Evolutionary conservation across 1,140 invertebrate species (phyloP).

Genomic region (Drosophila kurseongensis): DNA sequence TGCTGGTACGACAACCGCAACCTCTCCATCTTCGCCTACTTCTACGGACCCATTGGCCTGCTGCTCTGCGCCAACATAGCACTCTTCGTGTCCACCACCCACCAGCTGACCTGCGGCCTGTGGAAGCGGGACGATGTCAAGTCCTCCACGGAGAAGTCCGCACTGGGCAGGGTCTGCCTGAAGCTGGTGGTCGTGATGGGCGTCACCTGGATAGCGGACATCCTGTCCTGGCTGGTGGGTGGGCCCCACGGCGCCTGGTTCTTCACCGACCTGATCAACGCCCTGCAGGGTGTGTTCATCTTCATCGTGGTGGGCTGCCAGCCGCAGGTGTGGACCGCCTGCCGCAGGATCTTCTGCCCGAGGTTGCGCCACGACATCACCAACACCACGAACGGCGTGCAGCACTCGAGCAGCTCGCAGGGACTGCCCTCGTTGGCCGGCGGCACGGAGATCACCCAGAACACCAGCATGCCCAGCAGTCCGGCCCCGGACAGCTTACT

Average conservation of each 20-base stretch:
- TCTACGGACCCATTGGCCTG: constrained; percentile 92
- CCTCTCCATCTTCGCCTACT: constrained; percentile 91
- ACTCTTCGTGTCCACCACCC: constrained; percentile 91
- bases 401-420: constrained; percentile 89
- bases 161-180: constrained; percentile 91
- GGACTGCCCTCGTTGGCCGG: constrained; percentile 91
- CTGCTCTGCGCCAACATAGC: constrained; percentile 91
- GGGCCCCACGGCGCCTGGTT: constrained; percentile 92
- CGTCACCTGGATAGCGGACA: constrained; percentile 93
- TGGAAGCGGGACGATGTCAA: constrained; percentile 95
- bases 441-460: constrained; percentile 87
- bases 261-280: constrained; percentile 92
- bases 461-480: constrained; percentile 86
- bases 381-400: constrained; percentile 86
- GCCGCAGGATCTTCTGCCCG: constrained; percentile 88
- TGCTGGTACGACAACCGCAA: constrained; percentile 93
- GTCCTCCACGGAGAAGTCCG: constrained; percentile 92
- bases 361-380: constrained; percentile 85
- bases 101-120: constrained; percentile 93
- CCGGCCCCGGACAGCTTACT: constrained; percentile 21
- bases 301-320: constrained; percentile 95
- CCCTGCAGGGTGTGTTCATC: constrained; percentile 94
- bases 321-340: constrained; percentile 90
- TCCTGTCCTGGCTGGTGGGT: constrained; percentile 90
- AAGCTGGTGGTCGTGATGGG: constrained; percentile 95